A percentile compares a stretch with the other conserved stretches of the same genome.
These are phyloP conservation scores for Fopius arisanus DNA, from an alignment of 1,140 invertebrate genomes.

Conservation along the genomic window DNA sequence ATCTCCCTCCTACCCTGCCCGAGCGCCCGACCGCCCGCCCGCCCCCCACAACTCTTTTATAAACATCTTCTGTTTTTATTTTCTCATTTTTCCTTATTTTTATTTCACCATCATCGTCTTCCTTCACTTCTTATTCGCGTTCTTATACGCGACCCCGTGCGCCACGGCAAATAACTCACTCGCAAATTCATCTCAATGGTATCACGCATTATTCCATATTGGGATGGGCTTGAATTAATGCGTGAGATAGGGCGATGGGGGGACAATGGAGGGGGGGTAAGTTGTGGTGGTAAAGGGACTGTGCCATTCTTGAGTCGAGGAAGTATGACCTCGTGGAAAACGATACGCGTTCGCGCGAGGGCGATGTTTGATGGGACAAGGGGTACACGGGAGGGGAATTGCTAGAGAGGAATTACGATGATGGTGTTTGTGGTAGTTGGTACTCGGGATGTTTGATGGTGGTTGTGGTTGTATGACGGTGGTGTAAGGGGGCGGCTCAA, in stretches of 20 bases:
- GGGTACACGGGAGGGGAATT: too few species aligned
- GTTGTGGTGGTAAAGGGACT: background rate
- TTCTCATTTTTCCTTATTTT: background rate
- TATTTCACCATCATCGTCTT: conserved; percentile 1
- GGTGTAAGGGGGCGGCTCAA: conserved; percentile 6
- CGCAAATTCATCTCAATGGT: conserved; percentile 2
- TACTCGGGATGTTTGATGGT: background rate
- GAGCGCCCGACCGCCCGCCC: too few species aligned
- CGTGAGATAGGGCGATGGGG: background rate
- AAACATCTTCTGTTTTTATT: conserved; percentile 13
- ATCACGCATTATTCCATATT: background rate
- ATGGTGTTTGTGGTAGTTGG: conserved; percentile 7
- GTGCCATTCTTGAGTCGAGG: conserved; percentile 4
- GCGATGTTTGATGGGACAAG: background rate
- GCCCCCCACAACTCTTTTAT: background rate
- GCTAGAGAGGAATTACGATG: background rate
- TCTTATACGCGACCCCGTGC: conserved; percentile 1
- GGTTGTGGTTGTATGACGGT: background rate
- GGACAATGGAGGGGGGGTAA: background rate
- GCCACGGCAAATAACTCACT: background rate
- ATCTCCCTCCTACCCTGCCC: too few species aligned
- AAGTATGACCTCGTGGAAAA: conserved; percentile 14
- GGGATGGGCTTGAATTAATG: background rate
- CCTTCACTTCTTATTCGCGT: conserved; percentile 8
- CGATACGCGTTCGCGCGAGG: conserved; percentile 9